These are phyloP conservation scores for Drosophila helvetica DNA, from an alignment of 2,888 invertebrate species.

Conservation along the genomic window DNA sequence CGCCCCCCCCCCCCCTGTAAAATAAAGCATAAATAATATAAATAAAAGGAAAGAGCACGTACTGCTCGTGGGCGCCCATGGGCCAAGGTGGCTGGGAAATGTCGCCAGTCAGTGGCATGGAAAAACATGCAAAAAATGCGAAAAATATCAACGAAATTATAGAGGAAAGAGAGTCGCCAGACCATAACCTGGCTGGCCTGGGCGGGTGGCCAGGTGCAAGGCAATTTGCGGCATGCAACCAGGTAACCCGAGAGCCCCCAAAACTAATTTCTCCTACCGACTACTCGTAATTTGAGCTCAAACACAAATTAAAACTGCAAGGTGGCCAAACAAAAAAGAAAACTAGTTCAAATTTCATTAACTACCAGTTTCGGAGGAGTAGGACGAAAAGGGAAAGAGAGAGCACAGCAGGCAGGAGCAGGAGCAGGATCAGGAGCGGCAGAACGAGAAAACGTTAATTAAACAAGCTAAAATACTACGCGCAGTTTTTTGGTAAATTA, in stretches of 20 bases:
- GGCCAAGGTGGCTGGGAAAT: constrained; percentile 45
- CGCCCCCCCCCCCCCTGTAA: constrained; percentile 38
- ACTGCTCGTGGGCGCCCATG: constrained; percentile 12
- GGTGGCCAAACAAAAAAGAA: constrained; percentile 10
- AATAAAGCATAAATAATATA: constrained; percentile 18
- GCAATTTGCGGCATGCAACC: constrained; percentile 43
- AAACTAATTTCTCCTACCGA: constrained; percentile 37
- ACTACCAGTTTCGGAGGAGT: constrained; percentile 5
- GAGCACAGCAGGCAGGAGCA: too few species aligned
- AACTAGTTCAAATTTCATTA: constrained; percentile 19
- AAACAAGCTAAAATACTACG: not conserved
- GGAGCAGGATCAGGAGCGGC: not conserved
- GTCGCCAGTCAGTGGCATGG: constrained; percentile 51
- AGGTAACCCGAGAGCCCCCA: constrained; percentile 21
- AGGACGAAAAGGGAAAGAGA: constrained; percentile 1
- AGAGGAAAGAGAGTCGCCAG: constrained; percentile 22
- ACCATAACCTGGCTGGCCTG: constrained; percentile 16
- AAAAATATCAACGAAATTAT: constrained; percentile 25
- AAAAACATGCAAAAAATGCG: constrained; percentile 42
- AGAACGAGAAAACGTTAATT: not conserved
- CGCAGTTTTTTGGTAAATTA: not conserved
- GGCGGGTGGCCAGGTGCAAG: constrained; percentile 38
- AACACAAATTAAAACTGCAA: constrained; percentile 41
- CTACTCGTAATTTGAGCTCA: constrained; percentile 33
- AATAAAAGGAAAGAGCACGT: constrained; percentile 16